Base-by-base conservation (phyloP, 1,140 invertebrate species). In the Papilio glaucus region DNA sequence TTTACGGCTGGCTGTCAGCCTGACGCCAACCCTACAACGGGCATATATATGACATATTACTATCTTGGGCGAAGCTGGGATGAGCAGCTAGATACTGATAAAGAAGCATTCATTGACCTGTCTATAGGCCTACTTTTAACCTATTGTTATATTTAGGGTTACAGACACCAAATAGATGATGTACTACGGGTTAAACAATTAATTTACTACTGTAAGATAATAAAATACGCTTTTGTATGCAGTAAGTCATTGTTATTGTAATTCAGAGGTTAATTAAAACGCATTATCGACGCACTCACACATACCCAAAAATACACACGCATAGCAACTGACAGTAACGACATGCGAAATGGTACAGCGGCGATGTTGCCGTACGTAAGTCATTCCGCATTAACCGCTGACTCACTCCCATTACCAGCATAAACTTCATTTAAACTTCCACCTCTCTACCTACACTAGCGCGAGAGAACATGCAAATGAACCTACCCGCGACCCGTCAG, bases 401-500 rank as follows among this genome's bases (percentile, higher is more conserved):
- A 65, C 33, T 38, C 62, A 65, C 37, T 37, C 33, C 61, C 62
- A 65, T 65, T 65, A 65, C 33, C 62, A 33, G 37, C n/a, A 65
- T 65, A 65, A 65, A 65, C 62, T 65, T 65, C 62, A 65, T 65
- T 65, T 65, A 65, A 65, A 65, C 62, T 65, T 65, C 37, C 62
- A 65, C 62, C 62, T 65, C 71, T 67, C 49, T 57, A 65, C 42
- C 42, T 49, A 33, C 33, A 33, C 68, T n/a, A 37, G 49, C 62
- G 49, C 18, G 9, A 57, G 49, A 15, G 62, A 65, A 65, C 62
- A 72, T 57, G 49, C 29, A 67, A 67, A 65, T 38, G 53, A 57
- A 57, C 39, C 53, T 15, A 72, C 38, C 71, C 71, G 71, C 71
- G 71, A 33, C 12, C 26, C 63, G 71, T 72, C 71, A 72, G 41